Percentiles rank a stretch among this genome's conserved stretches.
phyloP scores from a whole-genome alignment of 1,140 invertebrate species.

The Eupeodes corollae region DNA sequence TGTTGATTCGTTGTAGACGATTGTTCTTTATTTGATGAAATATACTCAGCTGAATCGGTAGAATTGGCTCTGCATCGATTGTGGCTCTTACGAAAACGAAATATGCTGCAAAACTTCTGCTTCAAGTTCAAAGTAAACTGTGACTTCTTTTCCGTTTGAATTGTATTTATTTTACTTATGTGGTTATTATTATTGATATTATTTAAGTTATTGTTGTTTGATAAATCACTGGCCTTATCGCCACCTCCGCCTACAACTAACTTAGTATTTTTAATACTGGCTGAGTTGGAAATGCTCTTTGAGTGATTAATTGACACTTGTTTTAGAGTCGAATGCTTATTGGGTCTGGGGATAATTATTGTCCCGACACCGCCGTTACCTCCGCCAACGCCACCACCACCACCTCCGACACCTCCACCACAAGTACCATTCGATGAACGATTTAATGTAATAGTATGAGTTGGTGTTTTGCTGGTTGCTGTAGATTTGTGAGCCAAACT shows the following conservation, averaged over 20 bases:
- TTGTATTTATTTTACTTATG: slow-evolving; percentile 21
- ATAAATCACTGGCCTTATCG: no score
- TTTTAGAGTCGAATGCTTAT: neutral
- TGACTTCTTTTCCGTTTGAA: slow-evolving; percentile 27
- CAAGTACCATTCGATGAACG: no score
- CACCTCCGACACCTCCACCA: no score
- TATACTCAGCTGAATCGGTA: slow-evolving; percentile 9
- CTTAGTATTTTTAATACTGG: neutral
- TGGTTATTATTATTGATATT: slow-evolving; percentile 21
- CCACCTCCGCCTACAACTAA: neutral
- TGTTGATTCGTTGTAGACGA: slow-evolving; percentile 14
- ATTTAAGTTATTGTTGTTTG: neutral
- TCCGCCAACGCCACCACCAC: neutral
- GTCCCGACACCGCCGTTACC: slow-evolving; percentile 16
- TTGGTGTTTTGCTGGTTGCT: no score
- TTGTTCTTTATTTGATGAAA: slow-evolving; percentile 39
- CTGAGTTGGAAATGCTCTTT: neutral
- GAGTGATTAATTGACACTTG: neutral
- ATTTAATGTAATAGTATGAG: no score
- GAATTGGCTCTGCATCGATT: slow-evolving; percentile 24
- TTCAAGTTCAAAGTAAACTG: slow-evolving; percentile 55
- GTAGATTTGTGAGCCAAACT: no score
- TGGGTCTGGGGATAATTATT: slow-evolving; percentile 7
- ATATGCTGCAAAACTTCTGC: slow-evolving; percentile 74
- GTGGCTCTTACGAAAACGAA: slow-evolving; percentile 51